These are phyloP conservation scores for Euwallacea similis DNA, from an alignment of 1,140 invertebrate genomes.

Conservation along the genomic window DNA sequence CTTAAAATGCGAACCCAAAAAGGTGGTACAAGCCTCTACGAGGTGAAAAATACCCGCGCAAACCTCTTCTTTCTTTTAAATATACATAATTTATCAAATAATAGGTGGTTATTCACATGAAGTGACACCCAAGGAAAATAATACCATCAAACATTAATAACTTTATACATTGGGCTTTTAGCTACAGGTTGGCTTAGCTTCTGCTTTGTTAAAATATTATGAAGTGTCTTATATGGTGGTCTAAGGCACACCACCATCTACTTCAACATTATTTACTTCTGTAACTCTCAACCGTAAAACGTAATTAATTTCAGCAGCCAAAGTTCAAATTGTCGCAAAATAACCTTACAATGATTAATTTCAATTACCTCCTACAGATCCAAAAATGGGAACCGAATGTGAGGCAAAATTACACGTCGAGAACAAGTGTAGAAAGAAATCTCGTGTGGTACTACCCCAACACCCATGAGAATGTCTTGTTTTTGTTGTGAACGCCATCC, in stretches of 20 bases:
- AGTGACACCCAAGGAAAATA: conserved; percentile 43
- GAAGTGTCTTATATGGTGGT: conserved; percentile 52
- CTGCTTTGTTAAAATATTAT: conserved; percentile 52
- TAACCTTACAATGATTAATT: too few species aligned
- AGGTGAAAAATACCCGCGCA: conserved; percentile 33
- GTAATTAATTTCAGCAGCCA: background rate
- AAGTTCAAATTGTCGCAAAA: too few species aligned
- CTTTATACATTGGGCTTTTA: conserved; percentile 46
- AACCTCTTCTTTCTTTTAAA: conserved; percentile 32
- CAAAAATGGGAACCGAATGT: too few species aligned
- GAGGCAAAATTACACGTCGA: background rate
- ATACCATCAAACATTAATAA: conserved; percentile 52
- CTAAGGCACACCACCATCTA: conserved; percentile 27
- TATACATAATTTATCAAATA: conserved; percentile 37
- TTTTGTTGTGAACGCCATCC: conserved; percentile 44
- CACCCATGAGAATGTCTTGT: conserved; percentile 45
- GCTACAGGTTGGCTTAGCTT: conserved; percentile 45
- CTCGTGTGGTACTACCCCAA: conserved; percentile 26
- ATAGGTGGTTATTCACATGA: conserved; percentile 34
- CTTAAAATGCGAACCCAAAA: conserved; percentile 27
- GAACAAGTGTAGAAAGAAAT: background rate
- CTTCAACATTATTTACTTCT: background rate
- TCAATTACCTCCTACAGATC: too few species aligned
- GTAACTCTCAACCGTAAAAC: background rate
- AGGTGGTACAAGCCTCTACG: conserved; percentile 31